Conservation (phyloP, 2,888 invertebrate species). For the Acleris cristana region DNA sequence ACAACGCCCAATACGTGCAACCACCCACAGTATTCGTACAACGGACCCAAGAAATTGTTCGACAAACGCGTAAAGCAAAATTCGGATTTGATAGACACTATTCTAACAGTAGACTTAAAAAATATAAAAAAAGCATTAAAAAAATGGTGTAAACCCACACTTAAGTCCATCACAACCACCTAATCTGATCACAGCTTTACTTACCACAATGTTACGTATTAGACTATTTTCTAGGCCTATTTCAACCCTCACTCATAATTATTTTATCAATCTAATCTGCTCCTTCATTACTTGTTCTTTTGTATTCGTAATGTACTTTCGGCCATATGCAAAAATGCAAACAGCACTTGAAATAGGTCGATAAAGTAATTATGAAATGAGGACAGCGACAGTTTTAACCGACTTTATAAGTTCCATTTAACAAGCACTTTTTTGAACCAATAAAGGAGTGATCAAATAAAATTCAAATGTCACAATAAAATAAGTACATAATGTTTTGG, state of each 20-base stretch:
- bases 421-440: not conserved
- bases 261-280: slow-evolving; percentile 16
- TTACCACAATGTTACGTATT: slow-evolving; percentile 63
- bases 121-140: slow-evolving; percentile 60
- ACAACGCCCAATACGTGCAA: too few species aligned
- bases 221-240: slow-evolving; percentile 45
- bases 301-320: not conserved
- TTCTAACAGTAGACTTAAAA: slow-evolving; percentile 52
- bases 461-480: too few species aligned
- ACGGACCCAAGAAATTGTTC: slow-evolving; percentile 49
- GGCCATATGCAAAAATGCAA: not conserved
- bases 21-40: slow-evolving; percentile 11
- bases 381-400: not conserved
- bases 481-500: too few species aligned
- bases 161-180: slow-evolving; percentile 76
- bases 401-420: slow-evolving; percentile 8
- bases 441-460: too few species aligned
- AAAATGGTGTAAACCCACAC: slow-evolving; percentile 65
- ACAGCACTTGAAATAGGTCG: not conserved
- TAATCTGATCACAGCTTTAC: slow-evolving; percentile 78
- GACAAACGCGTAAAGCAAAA: slow-evolving; percentile 61
- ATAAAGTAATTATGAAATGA: not conserved
- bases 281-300: not conserved
- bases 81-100: slow-evolving; percentile 58
- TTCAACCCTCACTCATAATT: not conserved